Conservation (phyloP, 2,113 vertebrate species). For the Hyla sarda region DNA sequence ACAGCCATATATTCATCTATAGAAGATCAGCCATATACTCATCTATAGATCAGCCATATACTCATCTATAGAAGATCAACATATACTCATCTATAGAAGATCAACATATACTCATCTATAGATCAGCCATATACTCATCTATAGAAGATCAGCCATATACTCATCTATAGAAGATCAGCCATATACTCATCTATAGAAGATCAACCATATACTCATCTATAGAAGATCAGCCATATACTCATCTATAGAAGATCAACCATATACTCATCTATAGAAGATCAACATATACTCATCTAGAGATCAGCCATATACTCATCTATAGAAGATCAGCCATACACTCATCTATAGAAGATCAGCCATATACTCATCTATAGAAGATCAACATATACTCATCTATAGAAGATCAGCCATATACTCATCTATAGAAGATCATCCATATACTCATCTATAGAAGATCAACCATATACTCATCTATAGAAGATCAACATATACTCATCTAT, state of each 20-base stretch:
- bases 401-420: neutral
- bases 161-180: too few species aligned
- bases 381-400: neutral
- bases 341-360: neutral
- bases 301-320: too few species aligned
- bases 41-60: too few species aligned
- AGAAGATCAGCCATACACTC: neutral
- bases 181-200: too few species aligned
- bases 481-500: neutral
- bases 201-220: too few species aligned
- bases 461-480: neutral
- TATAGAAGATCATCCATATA: neutral
- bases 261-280: too few species aligned
- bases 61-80: too few species aligned
- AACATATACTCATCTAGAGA: too few species aligned
- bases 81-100: too few species aligned
- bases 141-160: neutral
- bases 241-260: too few species aligned
- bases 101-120: neutral
- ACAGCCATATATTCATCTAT: too few species aligned
- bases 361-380: neutral
- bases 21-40: neutral
- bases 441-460: neutral
- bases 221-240: too few species aligned
- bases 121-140: neutral